A percentile compares a stretch with the other conserved stretches of the same genome.
Conservation (phyloP, 2,888 invertebrate species). For the Drosophila helvetica region DNA sequence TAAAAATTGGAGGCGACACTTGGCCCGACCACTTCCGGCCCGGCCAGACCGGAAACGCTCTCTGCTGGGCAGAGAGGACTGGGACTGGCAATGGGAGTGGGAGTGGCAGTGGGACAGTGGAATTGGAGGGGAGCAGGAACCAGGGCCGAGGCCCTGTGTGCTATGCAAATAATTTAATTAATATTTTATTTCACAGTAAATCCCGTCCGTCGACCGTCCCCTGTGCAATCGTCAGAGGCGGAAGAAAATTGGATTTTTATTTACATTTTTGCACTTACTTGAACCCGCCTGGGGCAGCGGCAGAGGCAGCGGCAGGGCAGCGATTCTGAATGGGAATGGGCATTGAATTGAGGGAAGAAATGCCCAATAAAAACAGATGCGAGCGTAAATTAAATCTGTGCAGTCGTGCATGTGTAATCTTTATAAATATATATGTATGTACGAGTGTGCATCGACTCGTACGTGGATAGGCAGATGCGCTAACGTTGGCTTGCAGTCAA, state of each 20-base stretch:
- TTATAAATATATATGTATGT: neutral
- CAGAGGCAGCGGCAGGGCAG: neutral
- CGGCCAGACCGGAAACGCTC: conserved; percentile 31
- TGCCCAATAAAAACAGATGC: conserved; percentile 58
- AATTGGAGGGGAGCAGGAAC: neutral
- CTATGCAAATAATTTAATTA: conserved; percentile 74
- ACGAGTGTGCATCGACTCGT: no score
- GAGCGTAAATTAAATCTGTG: conserved; percentile 52
- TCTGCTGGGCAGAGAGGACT: conserved; percentile 20
- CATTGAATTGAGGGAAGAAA: conserved; percentile 25
- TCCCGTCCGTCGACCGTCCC: conserved; percentile 3
- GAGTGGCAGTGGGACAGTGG: neutral
- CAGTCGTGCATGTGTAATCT: neutral
- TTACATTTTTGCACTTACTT: conserved; percentile 56
- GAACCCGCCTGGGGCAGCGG: conserved; percentile 34
- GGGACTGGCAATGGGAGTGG: neutral
- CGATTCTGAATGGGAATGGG: conserved; percentile 15
- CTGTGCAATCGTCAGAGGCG: conserved; percentile 19
- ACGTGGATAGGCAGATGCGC: conserved; percentile 37
- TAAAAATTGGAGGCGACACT: conserved; percentile 61
- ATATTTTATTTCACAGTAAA: conserved; percentile 63
- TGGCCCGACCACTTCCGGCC: conserved; percentile 57
- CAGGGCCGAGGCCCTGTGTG: conserved; percentile 12
- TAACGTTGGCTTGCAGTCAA: conserved; percentile 57
- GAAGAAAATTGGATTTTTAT: conserved; percentile 56